Percentiles rank a stretch among this genome's conserved stretches.
Conservation (phyloP, 2,888 invertebrate genomes). For the Parnassius smintheus region DNA sequence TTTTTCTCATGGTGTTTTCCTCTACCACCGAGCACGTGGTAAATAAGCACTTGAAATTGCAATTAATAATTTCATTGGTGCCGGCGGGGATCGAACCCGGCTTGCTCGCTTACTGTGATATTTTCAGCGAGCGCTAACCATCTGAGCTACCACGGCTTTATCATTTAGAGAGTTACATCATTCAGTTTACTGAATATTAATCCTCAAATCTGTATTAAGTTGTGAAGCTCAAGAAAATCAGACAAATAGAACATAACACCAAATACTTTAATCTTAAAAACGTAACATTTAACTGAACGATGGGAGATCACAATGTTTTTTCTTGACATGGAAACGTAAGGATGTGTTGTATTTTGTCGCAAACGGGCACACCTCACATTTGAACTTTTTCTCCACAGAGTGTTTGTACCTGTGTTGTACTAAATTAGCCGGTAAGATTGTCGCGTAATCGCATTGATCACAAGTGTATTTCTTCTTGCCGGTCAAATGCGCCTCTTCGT, state of each 20-base stretch:
- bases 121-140: too few relatives aligned
- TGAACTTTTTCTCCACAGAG: slow-evolving; percentile 67
- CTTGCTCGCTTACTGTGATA: too few relatives aligned
- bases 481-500: slow-evolving; percentile 67
- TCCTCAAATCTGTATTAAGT: too few relatives aligned
- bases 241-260: slow-evolving; percentile 48
- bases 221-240: slow-evolving; percentile 25
- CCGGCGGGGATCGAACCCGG: too few relatives aligned
- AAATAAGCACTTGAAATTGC: too few relatives aligned
- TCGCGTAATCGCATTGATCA: slow-evolving; percentile 70
- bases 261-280: slow-evolving; percentile 47
- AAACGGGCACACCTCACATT: slow-evolving; percentile 72
- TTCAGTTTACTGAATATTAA: too few relatives aligned
- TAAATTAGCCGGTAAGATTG: slow-evolving; percentile 66
- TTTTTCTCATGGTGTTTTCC: too few relatives aligned
- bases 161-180: too few relatives aligned
- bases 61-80: too few relatives aligned
- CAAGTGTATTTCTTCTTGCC: slow-evolving; percentile 67
- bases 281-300: slow-evolving; percentile 52
- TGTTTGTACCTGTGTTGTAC: slow-evolving; percentile 75
- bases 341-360: slow-evolving; percentile 75
- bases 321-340: slow-evolving; percentile 69
- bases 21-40: too few relatives aligned
- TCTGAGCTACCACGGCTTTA: too few relatives aligned
- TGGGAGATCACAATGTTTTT: slow-evolving; percentile 76